A percentile compares a stretch with the other conserved stretches of the same genome.
phyloP scores from a whole-genome alignment of 2,888 invertebrate species.

The Parnassius orleans region DNA sequence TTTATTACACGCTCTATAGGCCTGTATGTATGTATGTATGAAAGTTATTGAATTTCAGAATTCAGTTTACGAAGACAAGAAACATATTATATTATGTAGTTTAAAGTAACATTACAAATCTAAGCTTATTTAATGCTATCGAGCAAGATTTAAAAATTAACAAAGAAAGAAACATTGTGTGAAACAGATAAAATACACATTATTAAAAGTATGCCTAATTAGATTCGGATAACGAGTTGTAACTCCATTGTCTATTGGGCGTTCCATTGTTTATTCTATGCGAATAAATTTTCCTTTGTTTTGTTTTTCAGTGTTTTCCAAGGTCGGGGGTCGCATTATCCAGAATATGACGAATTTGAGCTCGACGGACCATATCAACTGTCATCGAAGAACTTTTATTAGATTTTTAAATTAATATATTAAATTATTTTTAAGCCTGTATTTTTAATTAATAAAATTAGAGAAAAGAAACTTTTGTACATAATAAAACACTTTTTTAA shows the following conservation, averaged over 20 bases:
- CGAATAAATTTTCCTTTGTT: conserved; percentile 31
- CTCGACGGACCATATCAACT: conserved; percentile 46
- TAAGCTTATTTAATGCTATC: too few relatives aligned
- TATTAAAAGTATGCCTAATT: conserved; percentile 44
- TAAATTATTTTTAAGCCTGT: too few relatives aligned
- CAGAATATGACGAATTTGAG: conserved; percentile 62
- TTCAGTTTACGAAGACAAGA: too few relatives aligned
- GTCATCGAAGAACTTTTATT: conserved; percentile 34
- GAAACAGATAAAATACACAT: conserved; percentile 34
- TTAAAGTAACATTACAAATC: too few relatives aligned
- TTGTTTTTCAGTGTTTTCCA: conserved; percentile 61
- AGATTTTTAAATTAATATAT: conserved; percentile 6
- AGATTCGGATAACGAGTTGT: conserved; percentile 44
- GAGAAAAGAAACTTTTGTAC: too few relatives aligned
- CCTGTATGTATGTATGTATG: too few relatives aligned
- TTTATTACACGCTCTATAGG: too few relatives aligned
- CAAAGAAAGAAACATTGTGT: conserved; percentile 2
- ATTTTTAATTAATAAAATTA: too few relatives aligned
- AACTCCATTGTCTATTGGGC: conserved; percentile 38
- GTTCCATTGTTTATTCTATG: conserved; percentile 36
- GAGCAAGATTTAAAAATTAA: background rate
- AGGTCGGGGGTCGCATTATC: conserved; percentile 49
- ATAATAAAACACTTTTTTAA: too few relatives aligned
- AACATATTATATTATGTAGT: too few relatives aligned
- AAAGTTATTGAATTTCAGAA: too few relatives aligned